These are phyloP conservation scores for Lichenostomus cassidix DNA, from an alignment of 2,113 vertebrate genomes.

Conservation along the genomic window DNA sequence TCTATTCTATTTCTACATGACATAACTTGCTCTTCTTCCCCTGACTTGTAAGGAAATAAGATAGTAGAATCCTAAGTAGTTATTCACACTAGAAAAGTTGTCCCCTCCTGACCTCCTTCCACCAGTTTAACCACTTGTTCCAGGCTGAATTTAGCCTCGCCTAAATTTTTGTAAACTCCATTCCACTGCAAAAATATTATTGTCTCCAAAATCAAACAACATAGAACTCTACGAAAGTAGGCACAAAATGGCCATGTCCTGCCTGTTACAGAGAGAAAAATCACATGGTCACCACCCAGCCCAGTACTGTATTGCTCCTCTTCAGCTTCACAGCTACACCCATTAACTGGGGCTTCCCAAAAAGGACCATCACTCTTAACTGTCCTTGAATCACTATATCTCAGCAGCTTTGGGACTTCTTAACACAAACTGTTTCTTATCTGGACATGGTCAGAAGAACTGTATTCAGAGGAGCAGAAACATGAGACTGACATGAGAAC, in stretches of 20 bases:
- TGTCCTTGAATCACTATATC: neutral
- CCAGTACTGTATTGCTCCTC: neutral
- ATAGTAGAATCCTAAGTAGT: neutral
- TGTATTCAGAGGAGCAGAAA: neutral
- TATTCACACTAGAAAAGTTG: neutral
- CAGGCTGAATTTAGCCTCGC: neutral
- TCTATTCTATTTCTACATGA: neutral
- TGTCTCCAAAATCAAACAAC: neutral
- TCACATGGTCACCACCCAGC: neutral
- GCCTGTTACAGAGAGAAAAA: neutral
- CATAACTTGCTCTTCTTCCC: neutral
- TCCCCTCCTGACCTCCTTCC: neutral
- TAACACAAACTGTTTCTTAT: neutral
- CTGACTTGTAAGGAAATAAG: neutral
- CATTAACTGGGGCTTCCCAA: neutral
- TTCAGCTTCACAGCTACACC: neutral
- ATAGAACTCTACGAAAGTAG: neutral
- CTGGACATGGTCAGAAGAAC: neutral
- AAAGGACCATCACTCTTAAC: neutral
- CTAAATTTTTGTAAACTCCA: neutral
- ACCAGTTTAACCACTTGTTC: neutral
- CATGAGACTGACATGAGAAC: neutral
- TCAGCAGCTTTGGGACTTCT: neutral
- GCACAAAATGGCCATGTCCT: rapidly evolving
- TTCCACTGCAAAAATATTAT: neutral